Base-by-base conservation (phyloP, 2,797 vertebrate genomes). In the Oreortyx pictus region DNA sequence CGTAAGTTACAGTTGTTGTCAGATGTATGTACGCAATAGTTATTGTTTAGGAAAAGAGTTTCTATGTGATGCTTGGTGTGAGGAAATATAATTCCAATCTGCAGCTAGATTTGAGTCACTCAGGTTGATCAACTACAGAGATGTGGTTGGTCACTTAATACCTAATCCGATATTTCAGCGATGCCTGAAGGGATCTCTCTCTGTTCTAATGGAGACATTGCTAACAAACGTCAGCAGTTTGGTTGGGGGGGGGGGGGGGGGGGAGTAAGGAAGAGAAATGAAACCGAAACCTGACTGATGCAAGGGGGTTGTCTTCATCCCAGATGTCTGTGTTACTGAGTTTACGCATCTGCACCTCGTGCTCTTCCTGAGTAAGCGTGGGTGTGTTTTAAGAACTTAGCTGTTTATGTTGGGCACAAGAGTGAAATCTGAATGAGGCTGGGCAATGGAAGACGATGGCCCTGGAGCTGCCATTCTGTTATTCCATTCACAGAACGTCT, bases 1-100 rank as follows among this genome's bases (percentile, higher is more conserved):
- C 35, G 47, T 88, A 94, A 94, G 70, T 92, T 94, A 95, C 73
- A 96, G 89, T 35, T 72, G 44, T 81, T 70, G 39, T 23, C 22
- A 67, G 19, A 66, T 33, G 29, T 90, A 93, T 90, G 52, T 90
- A 94, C 84, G 94, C 7, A 80, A 9, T 15, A 65, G 29, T 39
- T 39, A 4, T 33, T 75, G 6, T 39, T 91, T 61, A 57, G 29
- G 59, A 62, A 46, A 67, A 60, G 39, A 29, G 39, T 60, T 87
- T 62, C 29, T 65, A n/a, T 0, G 0, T 5, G 5, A 33, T 57
- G 10, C 22, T 76, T 92, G 54, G 43, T 3, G 10, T 81, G 46
- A 57, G 31, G 82, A 87, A 78, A 67, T 18, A 7, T 14, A 1
- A 33, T 14, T 35, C 3, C 33, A 37, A 24, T 0, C 9, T 81